Percentiles rank a stretch among this genome's conserved stretches.
Evolutionary conservation across 2,113 vertebrate genomes (phyloP).

Genomic region (Myiozetetes cayanensis): DNA sequence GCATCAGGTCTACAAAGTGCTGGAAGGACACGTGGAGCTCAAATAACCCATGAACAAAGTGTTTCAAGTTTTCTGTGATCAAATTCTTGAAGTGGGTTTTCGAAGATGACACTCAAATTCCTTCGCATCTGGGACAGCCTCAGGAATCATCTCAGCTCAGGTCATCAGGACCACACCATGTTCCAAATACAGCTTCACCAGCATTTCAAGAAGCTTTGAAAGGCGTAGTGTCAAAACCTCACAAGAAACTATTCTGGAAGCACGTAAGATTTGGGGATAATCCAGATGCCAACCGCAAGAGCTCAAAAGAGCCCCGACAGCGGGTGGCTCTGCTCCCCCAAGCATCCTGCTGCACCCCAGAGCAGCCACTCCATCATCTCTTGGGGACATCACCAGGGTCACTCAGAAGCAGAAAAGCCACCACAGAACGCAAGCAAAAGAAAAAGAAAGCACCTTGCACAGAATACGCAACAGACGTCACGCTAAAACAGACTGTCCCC

Average conservation of each 20-base stretch:
- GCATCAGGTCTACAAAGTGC: neutral
- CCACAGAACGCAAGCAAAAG: neutral
- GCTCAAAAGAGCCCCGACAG: neutral
- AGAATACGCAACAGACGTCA: neutral
- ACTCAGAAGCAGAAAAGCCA: neutral
- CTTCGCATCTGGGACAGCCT: neutral
- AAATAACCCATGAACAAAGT: neutral
- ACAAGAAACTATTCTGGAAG: neutral
- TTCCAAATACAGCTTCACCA: neutral
- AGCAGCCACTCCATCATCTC: neutral
- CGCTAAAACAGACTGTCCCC: rapidly evolving
- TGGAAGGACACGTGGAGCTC: neutral
- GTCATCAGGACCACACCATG: neutral
- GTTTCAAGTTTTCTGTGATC: neutral
- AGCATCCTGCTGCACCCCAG: neutral
- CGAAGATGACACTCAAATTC: neutral
- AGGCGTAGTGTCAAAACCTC: rapidly evolving
- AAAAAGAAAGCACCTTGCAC: neutral
- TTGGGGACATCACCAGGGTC: neutral
- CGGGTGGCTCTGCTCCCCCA: rapidly evolving
- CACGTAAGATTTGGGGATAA: neutral
- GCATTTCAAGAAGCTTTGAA: neutral
- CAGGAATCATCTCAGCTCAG: neutral
- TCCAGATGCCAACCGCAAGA: neutral
- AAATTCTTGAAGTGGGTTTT: neutral